Evolutionary conservation across 2,888 invertebrate species (phyloP), one percentile per base, ranked within the genome.

Genomic region (Leptopilina drosophilae): DNA sequence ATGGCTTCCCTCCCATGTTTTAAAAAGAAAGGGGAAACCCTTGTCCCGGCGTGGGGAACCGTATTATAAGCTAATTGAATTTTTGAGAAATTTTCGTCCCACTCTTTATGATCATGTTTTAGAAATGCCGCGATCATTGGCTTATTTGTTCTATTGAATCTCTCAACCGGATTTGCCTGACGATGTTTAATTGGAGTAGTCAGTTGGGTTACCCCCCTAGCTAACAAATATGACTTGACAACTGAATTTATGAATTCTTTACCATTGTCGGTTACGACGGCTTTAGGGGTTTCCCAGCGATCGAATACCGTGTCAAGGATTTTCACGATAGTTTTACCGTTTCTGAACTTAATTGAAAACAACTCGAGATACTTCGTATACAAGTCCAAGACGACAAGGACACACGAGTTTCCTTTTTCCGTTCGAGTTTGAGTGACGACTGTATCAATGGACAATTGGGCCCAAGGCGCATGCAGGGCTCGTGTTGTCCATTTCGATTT

Each of bases 201-300:
- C 1, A 40, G 20, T 59, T 59, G n/a, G 1, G n/a, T 59, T 15
- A 59, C 15, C 15, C 59, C 20, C 15, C 59, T 66, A 2, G 42
- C 46, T 11, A 12, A 11, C 15, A 67, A 40, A 5, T 46, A 15
- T 15, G 66, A n/a, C 15, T 1, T 5, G 1, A 42, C 15, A 8
- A 42, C 66, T 5, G 12, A 14, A 66, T 66, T 66, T 0, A 67
- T 0, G 6, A 40, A 65, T 6, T 65, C 15, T n/a, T 12, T 65
- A 14, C 65, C 42, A 5, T 42, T 42, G 8, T 65, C 42, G 2
- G 15, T 40, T n/a, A 65, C n/a, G 2, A 42, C 42, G 2, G 14
- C 5, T 2, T 8, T 65, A 3, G 80, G 33, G 78, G 80, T 75
- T 80, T 77, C 65, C 65, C 42, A 42, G 0, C 65, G 65, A 40